Conservation (phyloP, 2,797 vertebrate species). For the Sebastes trivittatus region DNA sequence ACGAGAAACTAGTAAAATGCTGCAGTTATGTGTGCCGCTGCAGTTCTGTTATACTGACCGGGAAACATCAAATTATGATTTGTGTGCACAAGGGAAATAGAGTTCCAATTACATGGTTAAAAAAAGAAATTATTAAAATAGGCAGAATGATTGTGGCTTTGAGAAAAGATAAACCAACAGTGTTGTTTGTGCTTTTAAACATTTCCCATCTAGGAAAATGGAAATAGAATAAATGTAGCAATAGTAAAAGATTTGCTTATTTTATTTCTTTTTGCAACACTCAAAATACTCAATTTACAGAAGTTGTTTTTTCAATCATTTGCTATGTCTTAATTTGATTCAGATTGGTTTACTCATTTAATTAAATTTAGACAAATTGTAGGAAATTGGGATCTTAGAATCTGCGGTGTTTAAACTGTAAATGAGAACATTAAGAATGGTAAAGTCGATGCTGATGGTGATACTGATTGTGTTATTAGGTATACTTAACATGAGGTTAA, state of each 20-base stretch:
- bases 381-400: neutral
- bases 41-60: neutral
- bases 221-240: neutral
- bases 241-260: neutral
- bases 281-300: neutral
- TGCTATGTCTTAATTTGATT: neutral
- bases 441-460: neutral
- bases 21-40: neutral
- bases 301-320: neutral
- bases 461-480: neutral
- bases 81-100: conserved; percentile 6
- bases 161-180: neutral
- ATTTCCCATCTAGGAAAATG: neutral
- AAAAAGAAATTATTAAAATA: neutral
- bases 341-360: neutral
- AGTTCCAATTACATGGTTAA: neutral
- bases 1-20: neutral
- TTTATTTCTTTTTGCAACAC: neutral
- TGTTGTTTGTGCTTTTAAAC: neutral
- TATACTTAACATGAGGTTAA: neutral
- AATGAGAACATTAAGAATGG: neutral
- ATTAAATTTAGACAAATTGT: neutral
- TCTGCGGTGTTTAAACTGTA: neutral
- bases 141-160: neutral
- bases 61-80: neutral